Evolutionary conservation across 2,113 vertebrate species (phyloP), one percentile per base, ranked within the genome.

Genomic region (Hirundichthys speculiger): DNA sequence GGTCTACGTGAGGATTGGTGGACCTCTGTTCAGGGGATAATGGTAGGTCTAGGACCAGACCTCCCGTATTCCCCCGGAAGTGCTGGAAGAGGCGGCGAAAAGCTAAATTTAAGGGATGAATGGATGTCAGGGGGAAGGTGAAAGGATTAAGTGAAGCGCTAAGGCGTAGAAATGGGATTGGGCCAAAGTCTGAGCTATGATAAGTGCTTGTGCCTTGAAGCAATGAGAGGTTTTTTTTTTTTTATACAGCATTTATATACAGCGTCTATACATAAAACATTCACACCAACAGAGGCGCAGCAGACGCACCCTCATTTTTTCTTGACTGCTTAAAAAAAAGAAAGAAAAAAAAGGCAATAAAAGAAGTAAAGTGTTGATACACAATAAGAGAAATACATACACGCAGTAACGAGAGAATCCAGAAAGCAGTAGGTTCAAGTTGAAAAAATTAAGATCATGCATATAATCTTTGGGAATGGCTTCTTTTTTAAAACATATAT

Each of bases 171-270:
- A 10, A 34, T 34, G 30, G 30, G 30, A 34, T 34, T 34, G 30
- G 30, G 11, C 30, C 30, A 9, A 91, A 84, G 88, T 91, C 86
- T 87, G 82, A 88, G 84, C 86, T 90, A 86, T 64, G 67, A 71
- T 85, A 92, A 90, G 91, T 92, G 89, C 87, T 88, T 86, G 88
- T 92, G 88, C 88, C 86, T 91, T 86, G 84, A 92, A 91, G 90
- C 86, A 88, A 89, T 67, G 84, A 91, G 77, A 90, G 76, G 48
- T 79, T 90, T 51, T 87, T 88, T 86, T 86, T 90, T 63, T 88
- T 88, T 86, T 87, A 91, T 89, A 93, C 91, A 94, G 91, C 90
- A 88, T 93, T 92, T 94, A 93, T 93, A 86, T 93, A 94, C 93
- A 94, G 92, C 90, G 64, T 91, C 93, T 93, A 91, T 93, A 92